Evolutionary conservation across 2,797 vertebrate species (phyloP), one percentile per base, ranked within the genome.

Genomic region (Neosalanx taihuensis): DNA sequence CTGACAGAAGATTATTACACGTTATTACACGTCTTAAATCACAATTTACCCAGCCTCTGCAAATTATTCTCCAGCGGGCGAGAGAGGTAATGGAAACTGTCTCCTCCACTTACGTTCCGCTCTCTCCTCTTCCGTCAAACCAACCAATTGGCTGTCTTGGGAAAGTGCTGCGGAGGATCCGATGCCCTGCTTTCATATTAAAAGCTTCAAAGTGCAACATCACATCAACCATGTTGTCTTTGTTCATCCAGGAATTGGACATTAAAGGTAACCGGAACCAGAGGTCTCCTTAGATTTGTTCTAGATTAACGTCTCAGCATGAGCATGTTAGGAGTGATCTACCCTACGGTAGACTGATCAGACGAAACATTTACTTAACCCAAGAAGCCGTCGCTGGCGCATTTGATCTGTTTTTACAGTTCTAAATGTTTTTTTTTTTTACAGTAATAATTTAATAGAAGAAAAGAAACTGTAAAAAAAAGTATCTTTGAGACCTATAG

Each of bases 1-100:
- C 86, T 90, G 92, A 94, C 92, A 90, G 91, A 89, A 93, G 93
- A 95, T 95, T 92, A 96, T 94, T 92, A 92, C 92, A 93, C 82
- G 76, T 93, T 93, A 94, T 94, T 93, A 93, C 89, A 88, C 91
- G 90, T 93, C 93, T 94, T 94, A 94, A 94, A 93, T 93, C 91
- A 90, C 91, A 91, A 93, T 94, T 95, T 94, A 93, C 84, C 85
- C 85, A 91, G 91, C 88, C 91, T 94, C 90, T 89, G 90, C 89
- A 92, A 92, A 92, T 91, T 90, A 90, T 93, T 92, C 88, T 93
- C 90, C 81, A 75, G 83, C 86, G 87, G 90, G 88, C 83, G 86
- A 84, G 81, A 85, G 82, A 89, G 87, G 90, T 94, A 94, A 95
- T 93, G 91, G 93, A 93, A 94, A 92, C 91, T 93, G 93, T 94